Conservation (phyloP, 2,113 vertebrate genomes). For the Pterocles orientalis region DNA sequence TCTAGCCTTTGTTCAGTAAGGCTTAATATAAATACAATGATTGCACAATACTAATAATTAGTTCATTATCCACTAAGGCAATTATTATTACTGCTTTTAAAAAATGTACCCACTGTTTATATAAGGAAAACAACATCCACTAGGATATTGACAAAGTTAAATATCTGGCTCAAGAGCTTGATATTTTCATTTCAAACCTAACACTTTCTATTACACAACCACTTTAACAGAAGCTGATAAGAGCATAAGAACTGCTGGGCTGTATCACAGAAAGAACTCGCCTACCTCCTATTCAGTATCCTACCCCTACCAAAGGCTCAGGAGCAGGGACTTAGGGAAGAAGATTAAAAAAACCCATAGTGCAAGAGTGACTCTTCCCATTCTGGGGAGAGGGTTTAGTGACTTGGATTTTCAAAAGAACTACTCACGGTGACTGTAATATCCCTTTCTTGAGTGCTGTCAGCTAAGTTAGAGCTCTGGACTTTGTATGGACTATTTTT, state of each 20-base stretch:
- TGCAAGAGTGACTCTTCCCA: not conserved
- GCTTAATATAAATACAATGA: not conserved
- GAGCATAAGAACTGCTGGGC: not conserved
- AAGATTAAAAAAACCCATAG: not conserved
- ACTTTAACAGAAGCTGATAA: not conserved
- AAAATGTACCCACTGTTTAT: not conserved
- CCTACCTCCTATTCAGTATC: not conserved
- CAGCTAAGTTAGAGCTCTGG: not conserved
- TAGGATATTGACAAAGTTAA: not conserved
- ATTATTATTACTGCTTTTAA: not conserved
- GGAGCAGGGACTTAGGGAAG: not conserved
- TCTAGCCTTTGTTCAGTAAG: not conserved
- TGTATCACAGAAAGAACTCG: not conserved
- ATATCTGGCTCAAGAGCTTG: not conserved
- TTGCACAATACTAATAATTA: not conserved
- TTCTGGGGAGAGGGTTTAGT: not conserved
- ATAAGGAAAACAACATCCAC: not conserved
- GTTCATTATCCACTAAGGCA: not conserved
- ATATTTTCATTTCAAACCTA: not conserved
- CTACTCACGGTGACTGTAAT: not conserved
- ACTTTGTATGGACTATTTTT: not conserved
- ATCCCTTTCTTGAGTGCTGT: not conserved
- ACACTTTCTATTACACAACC: not conserved
- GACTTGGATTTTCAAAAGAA: not conserved
- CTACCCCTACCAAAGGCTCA: not conserved